phyloP scores from a whole-genome alignment of 2,888 invertebrate species.

The Protonemura montana region DNA sequence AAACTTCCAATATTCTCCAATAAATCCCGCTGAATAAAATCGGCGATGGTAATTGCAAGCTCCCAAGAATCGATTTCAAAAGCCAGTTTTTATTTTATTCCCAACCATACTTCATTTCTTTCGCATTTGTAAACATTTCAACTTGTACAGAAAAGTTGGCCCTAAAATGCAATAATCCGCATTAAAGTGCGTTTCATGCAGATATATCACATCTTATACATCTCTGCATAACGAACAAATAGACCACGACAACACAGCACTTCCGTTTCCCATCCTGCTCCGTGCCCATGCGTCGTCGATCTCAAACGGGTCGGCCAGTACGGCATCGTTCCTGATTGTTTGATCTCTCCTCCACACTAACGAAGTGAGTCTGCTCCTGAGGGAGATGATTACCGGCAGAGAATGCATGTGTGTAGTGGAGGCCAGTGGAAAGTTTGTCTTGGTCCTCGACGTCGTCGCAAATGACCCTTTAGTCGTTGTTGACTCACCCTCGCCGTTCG shows the following conservation, averaged over 20 bases:
- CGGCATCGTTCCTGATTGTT: neutral
- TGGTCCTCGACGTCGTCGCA: neutral
- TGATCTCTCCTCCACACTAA: neutral
- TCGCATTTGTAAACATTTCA: no score
- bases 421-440: neutral
- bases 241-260: neutral
- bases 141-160: no score
- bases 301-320: neutral
- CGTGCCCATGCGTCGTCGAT: neutral
- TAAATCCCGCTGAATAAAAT: no score
- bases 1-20: no score
- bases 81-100: no score
- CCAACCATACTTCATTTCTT: no score
- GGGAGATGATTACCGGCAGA: neutral
- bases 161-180: no score
- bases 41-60: no score
- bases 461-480: slow-evolving; percentile 12
- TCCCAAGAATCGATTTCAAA: no score
- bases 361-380: neutral
- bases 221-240: neutral
- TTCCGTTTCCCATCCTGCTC: neutral
- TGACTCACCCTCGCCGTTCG: neutral
- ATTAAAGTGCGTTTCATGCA: no score
- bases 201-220: neutral
- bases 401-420: neutral